Percentiles rank a stretch among this genome's conserved stretches.
Evolutionary conservation across 2,797 vertebrate species (phyloP).

Genomic region (Buphagus erythrorhynchus): DNA sequence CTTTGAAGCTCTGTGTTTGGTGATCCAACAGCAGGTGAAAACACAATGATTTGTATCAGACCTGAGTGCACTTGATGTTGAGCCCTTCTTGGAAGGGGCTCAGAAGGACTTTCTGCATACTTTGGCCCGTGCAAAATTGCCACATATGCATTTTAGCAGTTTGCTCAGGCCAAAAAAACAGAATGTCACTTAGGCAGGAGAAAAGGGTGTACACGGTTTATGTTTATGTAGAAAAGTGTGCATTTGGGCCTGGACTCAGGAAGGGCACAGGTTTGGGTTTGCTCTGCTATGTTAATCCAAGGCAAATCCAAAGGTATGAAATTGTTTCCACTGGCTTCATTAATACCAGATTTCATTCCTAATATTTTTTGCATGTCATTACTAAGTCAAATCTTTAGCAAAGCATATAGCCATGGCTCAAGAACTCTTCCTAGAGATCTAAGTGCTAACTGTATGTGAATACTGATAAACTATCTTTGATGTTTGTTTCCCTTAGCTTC

Average conservation of each 20-base stretch:
- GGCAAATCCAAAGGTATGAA: fast-evolving
- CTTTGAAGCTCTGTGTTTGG: neutral
- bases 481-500: neutral
- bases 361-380: neutral
- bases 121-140: neutral
- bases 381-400: neutral
- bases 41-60: neutral
- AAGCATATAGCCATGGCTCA: neutral
- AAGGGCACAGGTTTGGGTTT: neutral
- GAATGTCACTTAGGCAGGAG: neutral
- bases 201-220: neutral
- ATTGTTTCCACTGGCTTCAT: neutral
- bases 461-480: neutral
- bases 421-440: neutral
- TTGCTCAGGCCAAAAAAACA: neutral
- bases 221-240: neutral
- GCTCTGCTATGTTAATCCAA: neutral
- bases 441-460: neutral
- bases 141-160: neutral
- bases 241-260: neutral
- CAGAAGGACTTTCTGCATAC: neutral
- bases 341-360: neutral
- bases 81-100: neutral
- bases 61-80: neutral
- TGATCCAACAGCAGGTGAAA: neutral